phyloP scores from a whole-genome alignment of 2,888 invertebrate species.

The Hyles lineata region DNA sequence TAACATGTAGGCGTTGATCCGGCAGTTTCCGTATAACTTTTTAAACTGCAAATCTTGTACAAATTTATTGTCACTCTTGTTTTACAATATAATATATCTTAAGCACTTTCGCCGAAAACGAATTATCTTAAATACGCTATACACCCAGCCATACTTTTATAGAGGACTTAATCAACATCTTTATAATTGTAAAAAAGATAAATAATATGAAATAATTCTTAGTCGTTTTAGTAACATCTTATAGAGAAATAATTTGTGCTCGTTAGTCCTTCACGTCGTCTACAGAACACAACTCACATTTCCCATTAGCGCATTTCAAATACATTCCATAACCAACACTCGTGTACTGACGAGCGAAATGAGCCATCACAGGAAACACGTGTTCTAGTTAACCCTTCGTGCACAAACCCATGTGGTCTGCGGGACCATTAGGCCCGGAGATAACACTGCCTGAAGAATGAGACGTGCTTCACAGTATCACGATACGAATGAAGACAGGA shows the following conservation, averaged over 20 bases:
- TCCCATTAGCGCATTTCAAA: constrained; percentile 11
- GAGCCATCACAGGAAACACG: constrained; percentile 37
- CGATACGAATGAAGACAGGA: constrained; percentile 69
- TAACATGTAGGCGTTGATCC: too few relatives aligned
- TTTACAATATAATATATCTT: too few relatives aligned
- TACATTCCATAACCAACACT: constrained; percentile 4
- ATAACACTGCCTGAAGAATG: constrained; percentile 67
- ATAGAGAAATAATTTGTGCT: neutral
- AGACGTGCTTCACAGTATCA: constrained; percentile 79
- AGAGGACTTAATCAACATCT: too few relatives aligned
- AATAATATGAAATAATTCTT: too few relatives aligned
- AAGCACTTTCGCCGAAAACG: too few relatives aligned
- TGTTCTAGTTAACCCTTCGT: constrained; percentile 61
- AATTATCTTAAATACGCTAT: too few relatives aligned
- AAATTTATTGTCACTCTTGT: too few relatives aligned
- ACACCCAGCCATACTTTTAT: too few relatives aligned
- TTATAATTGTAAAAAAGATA: too few relatives aligned
- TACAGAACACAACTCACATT: neutral
- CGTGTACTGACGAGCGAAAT: constrained; percentile 31
- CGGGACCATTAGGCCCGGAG: constrained; percentile 71
- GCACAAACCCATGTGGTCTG: constrained; percentile 68
- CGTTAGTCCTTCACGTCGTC: neutral
- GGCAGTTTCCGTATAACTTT: too few relatives aligned
- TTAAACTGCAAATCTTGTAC: too few relatives aligned
- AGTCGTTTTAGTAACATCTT: neutral